Conservation (phyloP, 2,888 invertebrate genomes). For the Nesidiocoris tenuis region DNA sequence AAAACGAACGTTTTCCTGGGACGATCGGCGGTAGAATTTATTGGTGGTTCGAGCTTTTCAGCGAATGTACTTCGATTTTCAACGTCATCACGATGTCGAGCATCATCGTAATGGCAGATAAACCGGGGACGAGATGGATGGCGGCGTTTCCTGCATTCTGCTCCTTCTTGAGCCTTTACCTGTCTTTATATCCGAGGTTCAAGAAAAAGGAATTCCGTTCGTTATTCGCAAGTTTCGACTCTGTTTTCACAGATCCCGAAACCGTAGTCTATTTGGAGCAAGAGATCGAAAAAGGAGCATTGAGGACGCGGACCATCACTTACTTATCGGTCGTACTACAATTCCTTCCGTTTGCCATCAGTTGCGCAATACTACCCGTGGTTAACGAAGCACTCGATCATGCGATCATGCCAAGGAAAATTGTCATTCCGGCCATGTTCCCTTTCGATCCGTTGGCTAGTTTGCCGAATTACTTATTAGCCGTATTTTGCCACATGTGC, state of each 20-base stretch:
- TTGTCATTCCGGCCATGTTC: neutral
- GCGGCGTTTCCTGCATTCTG: neutral
- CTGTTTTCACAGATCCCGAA: neutral
- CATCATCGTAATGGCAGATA: neutral
- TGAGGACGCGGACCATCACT: neutral
- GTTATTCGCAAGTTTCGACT: neutral
- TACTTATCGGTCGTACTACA: neutral
- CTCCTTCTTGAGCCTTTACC: neutral
- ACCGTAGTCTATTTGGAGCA: neutral
- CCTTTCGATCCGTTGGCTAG: slow-evolving; percentile 3
- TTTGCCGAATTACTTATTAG: neutral
- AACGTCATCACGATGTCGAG: neutral
- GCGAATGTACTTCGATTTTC: neutral
- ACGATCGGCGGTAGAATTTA: neutral
- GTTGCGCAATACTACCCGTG: neutral
- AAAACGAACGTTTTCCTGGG: neutral
- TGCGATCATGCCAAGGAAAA: slow-evolving; percentile 1
- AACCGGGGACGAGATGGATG: no score
- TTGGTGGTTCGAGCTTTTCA: neutral
- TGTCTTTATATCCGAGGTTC: neutral
- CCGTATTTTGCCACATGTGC: neutral
- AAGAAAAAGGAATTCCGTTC: neutral
- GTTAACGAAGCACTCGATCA: neutral
- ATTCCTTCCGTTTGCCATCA: neutral
- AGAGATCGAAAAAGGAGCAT: neutral